A percentile compares a stretch with the other conserved stretches of the same genome.
Evolutionary conservation across 2,113 vertebrate genomes (phyloP).

Genomic region (Macroglossus sobrinus): DNA sequence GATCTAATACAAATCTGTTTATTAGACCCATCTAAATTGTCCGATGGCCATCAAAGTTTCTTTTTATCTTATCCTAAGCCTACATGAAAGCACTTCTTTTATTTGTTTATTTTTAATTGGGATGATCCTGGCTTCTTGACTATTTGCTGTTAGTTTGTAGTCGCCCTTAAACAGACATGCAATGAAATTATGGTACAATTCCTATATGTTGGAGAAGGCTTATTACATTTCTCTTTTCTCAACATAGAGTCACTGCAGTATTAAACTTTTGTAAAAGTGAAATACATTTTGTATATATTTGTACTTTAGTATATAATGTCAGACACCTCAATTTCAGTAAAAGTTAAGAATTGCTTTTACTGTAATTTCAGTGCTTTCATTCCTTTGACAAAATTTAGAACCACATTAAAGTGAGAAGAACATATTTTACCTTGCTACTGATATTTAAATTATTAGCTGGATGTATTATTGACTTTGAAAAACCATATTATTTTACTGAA

Average conservation of each 20-base stretch:
- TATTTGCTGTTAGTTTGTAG: conserved; percentile 40
- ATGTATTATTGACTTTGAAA: conserved; percentile 58
- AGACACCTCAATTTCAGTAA: conserved; percentile 27
- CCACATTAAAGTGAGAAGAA: conserved; percentile 54
- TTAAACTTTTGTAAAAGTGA: conserved; percentile 61
- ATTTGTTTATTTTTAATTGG: conserved; percentile 49
- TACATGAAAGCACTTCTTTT: conserved; percentile 38
- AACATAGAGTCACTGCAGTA: conserved; percentile 21
- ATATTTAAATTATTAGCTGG: conserved; percentile 57
- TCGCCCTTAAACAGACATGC: conserved; percentile 41
- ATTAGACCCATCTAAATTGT: conserved; percentile 25
- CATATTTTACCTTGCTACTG: not conserved
- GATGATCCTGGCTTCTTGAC: conserved; percentile 34
- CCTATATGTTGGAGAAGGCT: conserved; percentile 51
- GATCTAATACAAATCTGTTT: not conserved
- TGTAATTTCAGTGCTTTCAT: conserved; percentile 62
- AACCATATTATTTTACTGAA: conserved; percentile 37
- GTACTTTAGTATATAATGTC: not conserved
- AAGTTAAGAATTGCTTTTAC: conserved; percentile 34
- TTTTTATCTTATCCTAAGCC: conserved; percentile 39
- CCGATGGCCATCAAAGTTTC: not conserved
- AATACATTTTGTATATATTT: conserved; percentile 57
- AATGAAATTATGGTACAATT: conserved; percentile 38
- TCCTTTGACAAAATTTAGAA: conserved; percentile 53
- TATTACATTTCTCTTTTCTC: conserved; percentile 56